Conservation (phyloP, 2,888 invertebrate species). For the Morpho deidamia region DNA sequence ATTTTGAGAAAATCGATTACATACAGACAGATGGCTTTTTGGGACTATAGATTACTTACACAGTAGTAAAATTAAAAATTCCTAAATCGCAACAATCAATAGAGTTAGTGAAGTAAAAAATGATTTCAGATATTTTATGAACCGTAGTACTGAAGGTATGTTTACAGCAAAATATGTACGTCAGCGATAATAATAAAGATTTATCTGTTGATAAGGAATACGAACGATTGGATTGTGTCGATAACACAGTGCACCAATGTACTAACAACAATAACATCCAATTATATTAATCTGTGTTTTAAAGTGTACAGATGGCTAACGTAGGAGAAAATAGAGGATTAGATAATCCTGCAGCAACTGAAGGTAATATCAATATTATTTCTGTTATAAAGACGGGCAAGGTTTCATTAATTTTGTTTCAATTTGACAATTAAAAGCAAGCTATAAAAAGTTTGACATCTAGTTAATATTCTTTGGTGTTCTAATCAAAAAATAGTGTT, state of each 20-base stretch:
- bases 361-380: conserved; percentile 36
- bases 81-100: too few species aligned
- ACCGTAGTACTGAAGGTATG: neutral
- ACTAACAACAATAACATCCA: conserved; percentile 45
- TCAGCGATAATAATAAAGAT: conserved; percentile 31
- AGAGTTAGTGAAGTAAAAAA: too few species aligned
- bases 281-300: conserved; percentile 8
- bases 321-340: conserved; percentile 32
- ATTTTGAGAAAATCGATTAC: too few species aligned
- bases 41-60: too few species aligned
- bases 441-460: too few species aligned
- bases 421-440: too few species aligned
- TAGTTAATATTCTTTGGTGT: too few species aligned
- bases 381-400: neutral
- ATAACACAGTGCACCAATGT: conserved; percentile 45
- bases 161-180: conserved; percentile 13
- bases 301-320: conserved; percentile 14
- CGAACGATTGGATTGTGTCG: conserved; percentile 36
- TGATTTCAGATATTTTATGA: too few species aligned
- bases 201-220: conserved; percentile 47
- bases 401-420: too few species aligned
- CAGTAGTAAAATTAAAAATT: too few species aligned
- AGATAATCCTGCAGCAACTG: conserved; percentile 48
- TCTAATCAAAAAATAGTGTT: too few species aligned
- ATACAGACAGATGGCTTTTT: too few species aligned